Conservation (phyloP, 2,113 vertebrate species). For the Myodes glareolus region DNA sequence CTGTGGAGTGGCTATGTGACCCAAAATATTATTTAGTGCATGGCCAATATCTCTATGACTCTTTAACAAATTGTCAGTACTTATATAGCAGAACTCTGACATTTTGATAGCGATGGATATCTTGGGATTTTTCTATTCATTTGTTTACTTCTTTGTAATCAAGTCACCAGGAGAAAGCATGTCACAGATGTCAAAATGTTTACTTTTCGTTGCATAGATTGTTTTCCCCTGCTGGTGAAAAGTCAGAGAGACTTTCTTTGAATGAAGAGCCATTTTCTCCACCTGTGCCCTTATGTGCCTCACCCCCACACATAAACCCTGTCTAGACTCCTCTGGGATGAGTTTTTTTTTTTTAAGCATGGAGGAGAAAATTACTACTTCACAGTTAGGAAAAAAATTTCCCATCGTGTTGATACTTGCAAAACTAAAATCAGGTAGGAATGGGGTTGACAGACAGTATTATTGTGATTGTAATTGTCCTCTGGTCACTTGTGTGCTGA, state of each 20-base stretch:
- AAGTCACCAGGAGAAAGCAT: not conserved
- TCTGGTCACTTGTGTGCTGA: not conserved
- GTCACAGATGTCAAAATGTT: slow-evolving; percentile 15
- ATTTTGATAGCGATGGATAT: not conserved
- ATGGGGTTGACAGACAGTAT: not conserved
- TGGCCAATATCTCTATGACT: not conserved
- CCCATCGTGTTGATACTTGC: not conserved
- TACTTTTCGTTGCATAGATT: not conserved
- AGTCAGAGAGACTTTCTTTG: not conserved
- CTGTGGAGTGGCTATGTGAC: not conserved
- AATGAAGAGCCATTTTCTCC: not conserved
- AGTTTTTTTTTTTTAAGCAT: not conserved
- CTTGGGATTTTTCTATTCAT: not conserved
- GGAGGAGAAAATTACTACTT: not conserved
- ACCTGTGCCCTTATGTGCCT: not conserved
- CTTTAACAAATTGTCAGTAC: not conserved
- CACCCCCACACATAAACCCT: not conserved
- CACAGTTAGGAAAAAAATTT: not conserved
- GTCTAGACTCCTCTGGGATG: not conserved
- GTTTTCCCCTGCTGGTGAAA: not conserved
- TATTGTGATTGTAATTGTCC: not conserved
- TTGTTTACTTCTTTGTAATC: not conserved
- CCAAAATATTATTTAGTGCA: not conserved
- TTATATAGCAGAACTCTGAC: not conserved
- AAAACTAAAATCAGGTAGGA: not conserved